These are phyloP conservation scores for Porites evermanni DNA, from an alignment of 92 coral and sea anemone genomes.

Conservation along the genomic window DNA sequence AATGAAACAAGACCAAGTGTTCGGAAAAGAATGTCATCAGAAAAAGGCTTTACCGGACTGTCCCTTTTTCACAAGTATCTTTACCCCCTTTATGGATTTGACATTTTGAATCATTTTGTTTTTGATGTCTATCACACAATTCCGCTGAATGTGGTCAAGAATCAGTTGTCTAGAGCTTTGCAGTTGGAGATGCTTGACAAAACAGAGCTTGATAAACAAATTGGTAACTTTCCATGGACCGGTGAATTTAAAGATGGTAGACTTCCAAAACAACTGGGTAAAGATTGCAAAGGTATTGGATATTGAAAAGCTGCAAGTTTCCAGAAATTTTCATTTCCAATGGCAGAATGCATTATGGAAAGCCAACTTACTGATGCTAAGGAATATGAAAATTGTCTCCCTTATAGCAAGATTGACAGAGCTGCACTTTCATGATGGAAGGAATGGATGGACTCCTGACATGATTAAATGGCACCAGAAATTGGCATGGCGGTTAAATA, in stretches of 20 bases:
- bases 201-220: conserved; percentile 57
- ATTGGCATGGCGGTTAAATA: conserved; percentile 70
- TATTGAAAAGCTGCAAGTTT: conserved; percentile 77
- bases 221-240: conserved; percentile 73
- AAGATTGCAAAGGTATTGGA: conserved; percentile 72
- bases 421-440: conserved; percentile 71
- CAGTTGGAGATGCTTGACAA: conserved; percentile 53
- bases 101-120: conserved; percentile 63
- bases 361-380: conserved; percentile 34
- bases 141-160: conserved; percentile 70
- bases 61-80: conserved; percentile 70
- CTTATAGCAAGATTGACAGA: conserved; percentile 76
- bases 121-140: conserved; percentile 76
- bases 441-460: conserved; percentile 75
- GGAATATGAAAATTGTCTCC: conserved; percentile 61
- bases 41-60: conserved; percentile 69
- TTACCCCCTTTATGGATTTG: conserved; percentile 76
- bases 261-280: conserved; percentile 46
- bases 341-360: conserved; percentile 69
- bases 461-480: conserved; percentile 61
- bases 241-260: conserved; percentile 62
- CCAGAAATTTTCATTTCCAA: conserved; percentile 71
- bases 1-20: conserved; percentile 63
- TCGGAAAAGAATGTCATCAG: conserved; percentile 62
- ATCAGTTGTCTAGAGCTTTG: conserved; percentile 50